These are phyloP conservation scores for Esperia sulphurella DNA, from an alignment of 2,888 invertebrate genomes.

Conservation along the genomic window DNA sequence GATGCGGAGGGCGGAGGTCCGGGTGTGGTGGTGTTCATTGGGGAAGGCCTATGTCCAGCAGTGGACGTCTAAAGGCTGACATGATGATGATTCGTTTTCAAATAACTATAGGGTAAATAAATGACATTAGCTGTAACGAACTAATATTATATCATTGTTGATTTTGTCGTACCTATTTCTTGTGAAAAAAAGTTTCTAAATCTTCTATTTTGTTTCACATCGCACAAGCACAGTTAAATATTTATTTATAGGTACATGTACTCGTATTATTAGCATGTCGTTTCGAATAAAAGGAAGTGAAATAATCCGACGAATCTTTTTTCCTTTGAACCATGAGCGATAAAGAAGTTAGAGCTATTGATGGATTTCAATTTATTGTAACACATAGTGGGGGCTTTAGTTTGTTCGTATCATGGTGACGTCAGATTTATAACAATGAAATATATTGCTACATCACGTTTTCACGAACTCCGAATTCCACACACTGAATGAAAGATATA, in stretches of 20 bases:
- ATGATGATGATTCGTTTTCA: too few species aligned
- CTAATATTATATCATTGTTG: too few species aligned
- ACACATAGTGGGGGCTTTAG: background rate
- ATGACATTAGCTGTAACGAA: too few species aligned
- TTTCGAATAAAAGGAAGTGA: background rate
- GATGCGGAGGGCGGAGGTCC: too few species aligned
- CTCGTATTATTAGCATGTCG: background rate
- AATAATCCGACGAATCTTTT: background rate
- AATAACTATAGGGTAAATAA: too few species aligned
- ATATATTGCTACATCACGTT: background rate
- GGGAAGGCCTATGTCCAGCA: too few species aligned
- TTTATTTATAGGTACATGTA: too few species aligned
- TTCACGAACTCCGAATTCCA: background rate
- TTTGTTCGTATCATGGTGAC: constrained; percentile 1
- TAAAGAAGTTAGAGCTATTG: constrained; percentile 5
- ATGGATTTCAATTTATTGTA: constrained; percentile 7
- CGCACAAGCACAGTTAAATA: background rate
- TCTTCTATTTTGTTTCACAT: too few species aligned
- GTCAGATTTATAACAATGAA: background rate
- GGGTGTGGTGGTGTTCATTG: too few species aligned
- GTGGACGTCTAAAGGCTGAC: too few species aligned
- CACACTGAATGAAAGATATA: background rate
- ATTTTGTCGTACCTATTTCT: too few species aligned
- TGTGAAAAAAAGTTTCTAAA: too few species aligned
- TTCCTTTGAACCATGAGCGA: background rate